Evolutionary conservation across 2,113 vertebrate species (phyloP).

Genomic region (Sturnira hondurensis): DNA sequence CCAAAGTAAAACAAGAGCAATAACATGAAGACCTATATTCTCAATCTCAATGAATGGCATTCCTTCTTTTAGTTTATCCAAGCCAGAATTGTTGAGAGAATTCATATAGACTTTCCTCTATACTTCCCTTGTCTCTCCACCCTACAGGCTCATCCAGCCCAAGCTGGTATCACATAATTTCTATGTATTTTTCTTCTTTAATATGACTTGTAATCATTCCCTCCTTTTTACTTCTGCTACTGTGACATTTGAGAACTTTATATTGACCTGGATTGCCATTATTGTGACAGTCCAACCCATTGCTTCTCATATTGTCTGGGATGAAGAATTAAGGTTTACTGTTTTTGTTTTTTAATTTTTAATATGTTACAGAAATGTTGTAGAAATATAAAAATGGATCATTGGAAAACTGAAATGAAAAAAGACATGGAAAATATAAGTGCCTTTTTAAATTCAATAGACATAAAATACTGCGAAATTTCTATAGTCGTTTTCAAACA

Average conservation of each 20-base stretch:
- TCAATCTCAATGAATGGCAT: background rate
- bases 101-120: background rate
- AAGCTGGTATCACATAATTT: background rate
- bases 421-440: background rate
- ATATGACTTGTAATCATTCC: background rate
- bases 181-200: background rate
- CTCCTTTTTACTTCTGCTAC: background rate
- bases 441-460: background rate
- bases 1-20: background rate
- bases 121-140: background rate
- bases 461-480: background rate
- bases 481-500: background rate
- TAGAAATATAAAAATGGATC: background rate
- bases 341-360: background rate
- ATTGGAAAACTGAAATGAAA: slow-evolving; percentile 29
- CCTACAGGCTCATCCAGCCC: background rate
- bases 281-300: background rate
- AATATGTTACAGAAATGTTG: background rate
- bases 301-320: background rate
- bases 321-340: background rate
- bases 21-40: background rate
- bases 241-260: background rate
- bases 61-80: background rate
- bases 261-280: background rate
- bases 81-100: background rate